Base-by-base conservation (phyloP, 2,888 invertebrate species). In the Stenodera caucasica region DNA sequence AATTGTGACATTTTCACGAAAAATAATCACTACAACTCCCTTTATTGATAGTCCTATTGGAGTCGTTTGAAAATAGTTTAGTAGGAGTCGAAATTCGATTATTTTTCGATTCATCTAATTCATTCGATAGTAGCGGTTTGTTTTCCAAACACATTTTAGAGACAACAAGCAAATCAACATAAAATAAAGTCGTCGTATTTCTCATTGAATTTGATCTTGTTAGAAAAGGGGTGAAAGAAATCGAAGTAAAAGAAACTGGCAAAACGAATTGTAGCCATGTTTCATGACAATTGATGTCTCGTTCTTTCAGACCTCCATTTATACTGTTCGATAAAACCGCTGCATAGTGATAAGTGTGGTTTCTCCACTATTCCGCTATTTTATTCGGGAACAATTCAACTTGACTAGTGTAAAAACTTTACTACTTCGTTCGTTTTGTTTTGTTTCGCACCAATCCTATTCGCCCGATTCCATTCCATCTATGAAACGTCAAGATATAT, bases 251-350 rank as follows among this genome's bases (percentile, higher is more conserved):
- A 35, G 57, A 56, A 56, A 56, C 57, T 70, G 70, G 69, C 70
- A 73, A 69, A 74, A 75, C 72, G 73, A 75, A 75, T 75, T 72
- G 73, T 72, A 64, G 70, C 37, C 66, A 76, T 76, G 73, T 76
- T 75, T 76, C 75, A 75, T 70, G 74, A 70, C 74, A 75, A 75
- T 75, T 74, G 75, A 75, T 74, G 75, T 70, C 67, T 68, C 68
- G 68, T 72, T 72, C 69, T 65, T 67, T 59, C 64, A 62, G 59
- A 64, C 70, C 69, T 70, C 70, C 71, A 72, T 73, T 73, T 72
- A 73, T 73, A 71, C 71, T 71, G 55, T 71, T 71, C 73, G 73
- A 73, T 74, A 73, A 73, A 73, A 71, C 72, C 68, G 72, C 71
- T 71, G 70, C 72, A 73, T 73, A 70, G 72, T 74, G 75, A 75